These are phyloP conservation scores for Tympanuchus pallidicinctus DNA, from an alignment of 2,113 vertebrate genomes.

Conservation along the genomic window DNA sequence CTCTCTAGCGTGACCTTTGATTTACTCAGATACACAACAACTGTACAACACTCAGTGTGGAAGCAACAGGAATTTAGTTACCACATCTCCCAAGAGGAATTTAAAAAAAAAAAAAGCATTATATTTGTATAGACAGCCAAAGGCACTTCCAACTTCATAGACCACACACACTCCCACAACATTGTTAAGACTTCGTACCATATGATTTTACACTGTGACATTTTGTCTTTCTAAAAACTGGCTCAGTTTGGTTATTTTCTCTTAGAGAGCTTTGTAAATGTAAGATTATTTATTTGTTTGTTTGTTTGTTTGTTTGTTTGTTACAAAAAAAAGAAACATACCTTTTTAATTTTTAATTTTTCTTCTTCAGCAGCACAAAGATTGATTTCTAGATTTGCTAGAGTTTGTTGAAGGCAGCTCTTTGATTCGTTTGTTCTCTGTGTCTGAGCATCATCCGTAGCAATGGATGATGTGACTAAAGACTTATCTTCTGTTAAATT, in stretches of 20 bases:
- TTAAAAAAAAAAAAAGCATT: background rate
- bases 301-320: background rate
- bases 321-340: background rate
- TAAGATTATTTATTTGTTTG: background rate
- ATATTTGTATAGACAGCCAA: background rate
- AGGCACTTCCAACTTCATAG: background rate
- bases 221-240: no score
- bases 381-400: constrained; percentile 74
- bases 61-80: background rate
- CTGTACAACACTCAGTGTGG: background rate
- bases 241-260: background rate
- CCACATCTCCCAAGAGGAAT: background rate
- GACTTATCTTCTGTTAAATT: constrained; percentile 51
- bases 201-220: background rate
- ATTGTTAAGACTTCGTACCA: background rate
- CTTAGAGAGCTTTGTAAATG: background rate
- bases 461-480: background rate
- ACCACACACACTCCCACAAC: background rate
- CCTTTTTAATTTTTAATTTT: constrained; percentile 80
- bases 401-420: constrained; percentile 68
- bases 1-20: background rate
- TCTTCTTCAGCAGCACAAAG: constrained; percentile 79
- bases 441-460: constrained; percentile 26
- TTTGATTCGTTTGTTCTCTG: constrained; percentile 26
- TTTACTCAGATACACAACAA: background rate